A percentile compares a stretch with the other conserved stretches of the same genome.
Evolutionary conservation across 2,113 vertebrate genomes (phyloP).

Genomic region (Sorex fumeus): DNA sequence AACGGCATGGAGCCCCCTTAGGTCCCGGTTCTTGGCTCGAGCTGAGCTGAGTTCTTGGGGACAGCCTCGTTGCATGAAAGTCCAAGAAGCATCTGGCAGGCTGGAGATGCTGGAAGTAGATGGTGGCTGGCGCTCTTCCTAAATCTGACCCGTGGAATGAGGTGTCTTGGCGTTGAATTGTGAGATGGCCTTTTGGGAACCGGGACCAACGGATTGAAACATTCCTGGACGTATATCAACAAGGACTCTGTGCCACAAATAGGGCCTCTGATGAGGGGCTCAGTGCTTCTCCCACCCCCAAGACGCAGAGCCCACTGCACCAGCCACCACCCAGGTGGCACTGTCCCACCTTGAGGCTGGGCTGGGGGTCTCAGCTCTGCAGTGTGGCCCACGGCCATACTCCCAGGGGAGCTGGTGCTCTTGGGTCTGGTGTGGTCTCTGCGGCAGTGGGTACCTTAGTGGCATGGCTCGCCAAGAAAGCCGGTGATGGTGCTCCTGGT

Average conservation of each 20-base stretch:
- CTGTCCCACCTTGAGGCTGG: neutral
- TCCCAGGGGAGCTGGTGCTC: neutral
- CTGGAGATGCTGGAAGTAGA: neutral
- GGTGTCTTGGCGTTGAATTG: conserved; percentile 41
- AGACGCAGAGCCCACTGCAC: neutral
- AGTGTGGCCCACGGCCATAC: accelerated
- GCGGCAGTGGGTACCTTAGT: neutral
- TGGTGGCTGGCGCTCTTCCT: conserved; percentile 34
- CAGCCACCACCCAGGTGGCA: neutral
- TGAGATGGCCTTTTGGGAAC: conserved; percentile 44
- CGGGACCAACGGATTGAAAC: conserved; percentile 59
- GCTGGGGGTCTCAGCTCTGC: neutral
- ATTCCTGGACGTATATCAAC: conserved; percentile 63
- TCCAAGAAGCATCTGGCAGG: neutral
- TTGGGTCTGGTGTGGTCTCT: no score
- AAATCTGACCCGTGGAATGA: conserved; percentile 41
- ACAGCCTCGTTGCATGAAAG: neutral
- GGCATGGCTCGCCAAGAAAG: neutral
- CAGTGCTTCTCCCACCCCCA: neutral
- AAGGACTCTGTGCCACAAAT: conserved; percentile 66
- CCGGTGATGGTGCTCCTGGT: neutral
- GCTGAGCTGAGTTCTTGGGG: neutral
- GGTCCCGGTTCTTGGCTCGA: neutral
- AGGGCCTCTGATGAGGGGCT: conserved; percentile 52
- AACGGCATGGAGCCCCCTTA: neutral